Conservation (phyloP, 2,888 invertebrate species). For the Hyalella azteca region DNA sequence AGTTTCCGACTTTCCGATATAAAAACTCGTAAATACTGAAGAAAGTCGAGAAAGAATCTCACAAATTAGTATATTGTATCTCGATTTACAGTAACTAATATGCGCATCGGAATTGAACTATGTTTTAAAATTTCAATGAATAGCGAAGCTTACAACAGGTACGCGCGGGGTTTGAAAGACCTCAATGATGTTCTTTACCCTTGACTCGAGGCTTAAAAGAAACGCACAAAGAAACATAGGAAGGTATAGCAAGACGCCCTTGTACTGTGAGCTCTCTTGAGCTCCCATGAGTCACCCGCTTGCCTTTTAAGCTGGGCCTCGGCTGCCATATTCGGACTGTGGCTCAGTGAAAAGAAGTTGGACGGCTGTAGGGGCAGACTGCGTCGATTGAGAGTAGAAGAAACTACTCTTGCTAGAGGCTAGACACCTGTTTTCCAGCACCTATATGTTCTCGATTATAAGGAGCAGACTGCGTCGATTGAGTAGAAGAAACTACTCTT, state of each 20-base stretch:
- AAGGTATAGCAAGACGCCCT: neutral
- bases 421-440: neutral
- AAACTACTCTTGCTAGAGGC: neutral
- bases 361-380: neutral
- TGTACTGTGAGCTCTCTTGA: slow-evolving; percentile 10
- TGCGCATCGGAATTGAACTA: too few relatives aligned
- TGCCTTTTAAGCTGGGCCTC: neutral
- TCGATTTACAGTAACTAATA: too few relatives aligned
- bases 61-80: too few relatives aligned
- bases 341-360: neutral
- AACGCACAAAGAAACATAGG: neutral
- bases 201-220: slow-evolving; percentile 25
- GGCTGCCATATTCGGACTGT: slow-evolving; percentile 9
- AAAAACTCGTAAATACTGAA: too few relatives aligned
- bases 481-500: neutral
- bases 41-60: too few relatives aligned
- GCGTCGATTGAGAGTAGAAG: neutral
- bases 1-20: too few relatives aligned
- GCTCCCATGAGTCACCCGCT: neutral
- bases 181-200: neutral
- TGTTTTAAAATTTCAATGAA: too few relatives aligned
- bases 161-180: neutral
- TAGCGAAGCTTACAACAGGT: neutral
- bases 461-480: neutral
- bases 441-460: neutral